Conservation (phyloP, 2,797 vertebrate species). For the Amblyraja radiata region DNA sequence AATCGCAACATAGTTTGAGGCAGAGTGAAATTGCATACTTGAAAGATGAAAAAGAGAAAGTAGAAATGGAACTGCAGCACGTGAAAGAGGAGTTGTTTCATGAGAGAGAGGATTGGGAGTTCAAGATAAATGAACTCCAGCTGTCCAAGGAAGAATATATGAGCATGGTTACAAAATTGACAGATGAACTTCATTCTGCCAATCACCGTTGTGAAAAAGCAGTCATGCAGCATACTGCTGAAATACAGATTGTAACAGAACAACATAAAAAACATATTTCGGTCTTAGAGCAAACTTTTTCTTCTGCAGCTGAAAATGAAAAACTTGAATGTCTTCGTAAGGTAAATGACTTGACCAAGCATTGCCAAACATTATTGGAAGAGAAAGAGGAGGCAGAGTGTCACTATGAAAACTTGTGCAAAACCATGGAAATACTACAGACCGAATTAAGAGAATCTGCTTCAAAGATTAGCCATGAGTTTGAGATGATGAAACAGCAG, state of each 20-base stretch:
- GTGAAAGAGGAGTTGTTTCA: constrained; percentile 76
- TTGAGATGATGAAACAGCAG: constrained; percentile 76
- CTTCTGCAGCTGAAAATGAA: constrained; percentile 56
- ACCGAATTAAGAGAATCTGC: constrained; percentile 74
- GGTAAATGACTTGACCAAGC: constrained; percentile 59
- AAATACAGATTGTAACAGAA: constrained; percentile 52
- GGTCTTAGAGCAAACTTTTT: constrained; percentile 54
- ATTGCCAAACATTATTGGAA: constrained; percentile 58
- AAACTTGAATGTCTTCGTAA: constrained; percentile 55
- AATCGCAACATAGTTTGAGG: constrained; percentile 79
- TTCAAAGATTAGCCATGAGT: constrained; percentile 71
- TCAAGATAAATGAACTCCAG: constrained; percentile 89
- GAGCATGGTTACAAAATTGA: constrained; percentile 59
- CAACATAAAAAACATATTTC: constrained; percentile 55
- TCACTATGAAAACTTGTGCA: constrained; percentile 68
- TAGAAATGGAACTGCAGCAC: constrained; percentile 75
- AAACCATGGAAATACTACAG: constrained; percentile 71
- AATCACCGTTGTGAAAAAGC: constrained; percentile 45
- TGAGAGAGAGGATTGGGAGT: constrained; percentile 88
- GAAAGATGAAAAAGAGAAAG: constrained; percentile 77
- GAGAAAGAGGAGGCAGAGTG: constrained; percentile 71
- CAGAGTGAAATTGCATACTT: constrained; percentile 85
- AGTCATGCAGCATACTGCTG: constrained; percentile 50
- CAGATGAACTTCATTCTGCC: constrained; percentile 54
- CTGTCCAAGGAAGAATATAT: constrained; percentile 71